Conservation (phyloP, 2,113 vertebrate species). For the Callaeas wilsoni region DNA sequence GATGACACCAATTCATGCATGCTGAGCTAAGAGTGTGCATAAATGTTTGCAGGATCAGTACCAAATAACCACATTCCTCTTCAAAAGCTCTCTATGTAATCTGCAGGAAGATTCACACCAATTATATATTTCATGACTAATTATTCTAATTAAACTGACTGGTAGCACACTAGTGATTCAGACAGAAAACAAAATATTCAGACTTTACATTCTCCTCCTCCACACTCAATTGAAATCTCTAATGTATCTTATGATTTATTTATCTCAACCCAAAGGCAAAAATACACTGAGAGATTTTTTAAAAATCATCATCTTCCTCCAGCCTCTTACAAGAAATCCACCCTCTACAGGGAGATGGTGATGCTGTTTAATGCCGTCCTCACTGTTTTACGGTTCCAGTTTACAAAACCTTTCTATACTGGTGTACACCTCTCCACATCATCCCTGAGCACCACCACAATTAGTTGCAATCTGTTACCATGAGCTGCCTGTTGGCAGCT, state of each 20-base stretch:
- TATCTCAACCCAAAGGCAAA: not conserved
- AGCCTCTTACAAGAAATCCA: not conserved
- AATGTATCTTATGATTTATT: not conserved
- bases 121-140: constrained; percentile 51
- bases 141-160: constrained; percentile 62
- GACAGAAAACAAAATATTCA: constrained; percentile 53
- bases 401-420: not conserved
- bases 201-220: constrained; percentile 42
- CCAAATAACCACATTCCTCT: constrained; percentile 8
- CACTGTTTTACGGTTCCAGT: not conserved
- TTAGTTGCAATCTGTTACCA: not conserved
- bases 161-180: constrained; percentile 45
- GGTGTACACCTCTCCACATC: not conserved
- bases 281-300: not conserved
- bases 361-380: not conserved
- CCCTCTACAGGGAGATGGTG: not conserved
- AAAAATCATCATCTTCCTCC: not conserved
- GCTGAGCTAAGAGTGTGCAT: not conserved
- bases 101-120: constrained; percentile 4
- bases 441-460: not conserved
- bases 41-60: constrained; percentile 41
- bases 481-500: not conserved
- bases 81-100: constrained; percentile 27
- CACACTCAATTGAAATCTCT: not conserved
- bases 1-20: not conserved